Percentiles rank a stretch among this genome's conserved stretches.
phyloP scores from a whole-genome alignment of 2,888 invertebrate genomes.

The Drosophila algonquin region DNA sequence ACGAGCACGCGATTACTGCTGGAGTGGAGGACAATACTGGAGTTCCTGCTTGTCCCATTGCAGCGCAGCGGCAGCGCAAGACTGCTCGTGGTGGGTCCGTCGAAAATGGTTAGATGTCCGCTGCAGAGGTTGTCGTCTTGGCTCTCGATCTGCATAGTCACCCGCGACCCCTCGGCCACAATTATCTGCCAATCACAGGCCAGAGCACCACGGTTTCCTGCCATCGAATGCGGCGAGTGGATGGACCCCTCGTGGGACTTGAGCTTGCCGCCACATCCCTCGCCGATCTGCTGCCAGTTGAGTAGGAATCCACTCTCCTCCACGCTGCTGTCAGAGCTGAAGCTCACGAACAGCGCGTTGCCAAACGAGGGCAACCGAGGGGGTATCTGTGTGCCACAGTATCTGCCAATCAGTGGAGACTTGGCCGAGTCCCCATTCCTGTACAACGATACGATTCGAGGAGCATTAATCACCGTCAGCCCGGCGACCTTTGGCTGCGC shows the following conservation, averaged over 20 bases:
- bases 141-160: slow-evolving; percentile 88
- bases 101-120: slow-evolving; percentile 83
- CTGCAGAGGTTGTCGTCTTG: slow-evolving; percentile 85
- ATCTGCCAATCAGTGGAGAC: slow-evolving; percentile 92
- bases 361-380: slow-evolving; percentile 89
- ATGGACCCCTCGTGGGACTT: slow-evolving; percentile 89
- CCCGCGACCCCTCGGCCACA: slow-evolving; percentile 88
- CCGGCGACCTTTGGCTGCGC: not conserved
- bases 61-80: slow-evolving; percentile 63
- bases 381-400: slow-evolving; percentile 89
- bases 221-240: slow-evolving; percentile 91
- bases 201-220: slow-evolving; percentile 87
- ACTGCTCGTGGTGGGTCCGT: slow-evolving; percentile 68
- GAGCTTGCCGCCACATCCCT: slow-evolving; percentile 93
- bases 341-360: slow-evolving; percentile 90
- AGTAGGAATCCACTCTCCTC: slow-evolving; percentile 89
- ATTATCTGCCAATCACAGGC: slow-evolving; percentile 93
- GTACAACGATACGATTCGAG: too few relatives aligned
- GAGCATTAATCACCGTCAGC: not conserved
- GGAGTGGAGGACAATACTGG: slow-evolving; percentile 49
- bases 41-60: slow-evolving; percentile 5
- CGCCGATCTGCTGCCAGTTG: slow-evolving; percentile 87
- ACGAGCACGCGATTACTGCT: slow-evolving; percentile 73
- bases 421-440: slow-evolving; percentile 90
- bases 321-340: slow-evolving; percentile 89